These are phyloP conservation scores for Nymphicus hollandicus DNA, from an alignment of 2,113 vertebrate species.

Conservation along the genomic window DNA sequence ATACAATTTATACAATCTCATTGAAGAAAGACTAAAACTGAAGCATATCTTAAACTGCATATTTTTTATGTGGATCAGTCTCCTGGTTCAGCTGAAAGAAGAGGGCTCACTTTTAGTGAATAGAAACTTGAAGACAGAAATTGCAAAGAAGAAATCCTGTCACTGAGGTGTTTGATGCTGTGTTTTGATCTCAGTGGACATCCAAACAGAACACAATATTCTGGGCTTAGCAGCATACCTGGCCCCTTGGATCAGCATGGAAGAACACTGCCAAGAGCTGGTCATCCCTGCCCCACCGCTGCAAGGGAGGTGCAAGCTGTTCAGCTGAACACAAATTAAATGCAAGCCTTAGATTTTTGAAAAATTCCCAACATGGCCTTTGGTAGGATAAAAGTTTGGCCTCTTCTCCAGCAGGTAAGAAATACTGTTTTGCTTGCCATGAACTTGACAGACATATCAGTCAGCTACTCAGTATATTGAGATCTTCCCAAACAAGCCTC, in stretches of 20 bases:
- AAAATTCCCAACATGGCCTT: neutral
- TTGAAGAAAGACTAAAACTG: neutral
- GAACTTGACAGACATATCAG: neutral
- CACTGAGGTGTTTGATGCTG: neutral
- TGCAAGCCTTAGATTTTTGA: neutral
- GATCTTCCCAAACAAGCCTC: slow-evolving; percentile 31
- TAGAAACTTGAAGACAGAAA: neutral
- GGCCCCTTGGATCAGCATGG: neutral
- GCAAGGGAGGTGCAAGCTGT: neutral
- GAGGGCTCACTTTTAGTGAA: neutral
- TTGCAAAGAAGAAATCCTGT: neutral
- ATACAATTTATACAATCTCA: neutral
- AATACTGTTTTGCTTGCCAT: neutral
- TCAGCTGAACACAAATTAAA: neutral
- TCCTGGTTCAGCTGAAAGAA: accelerated
- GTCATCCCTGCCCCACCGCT: neutral
- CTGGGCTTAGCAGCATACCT: neutral
- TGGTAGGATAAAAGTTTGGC: neutral
- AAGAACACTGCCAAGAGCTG: neutral
- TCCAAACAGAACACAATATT: neutral
- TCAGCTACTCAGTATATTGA: neutral
- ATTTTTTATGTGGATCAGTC: neutral
- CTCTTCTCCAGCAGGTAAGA: neutral
- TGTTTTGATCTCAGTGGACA: neutral
- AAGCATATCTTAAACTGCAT: neutral